Evolutionary conservation across 2,888 invertebrate genomes (phyloP).

Genomic region (Spilarctia lutea): DNA sequence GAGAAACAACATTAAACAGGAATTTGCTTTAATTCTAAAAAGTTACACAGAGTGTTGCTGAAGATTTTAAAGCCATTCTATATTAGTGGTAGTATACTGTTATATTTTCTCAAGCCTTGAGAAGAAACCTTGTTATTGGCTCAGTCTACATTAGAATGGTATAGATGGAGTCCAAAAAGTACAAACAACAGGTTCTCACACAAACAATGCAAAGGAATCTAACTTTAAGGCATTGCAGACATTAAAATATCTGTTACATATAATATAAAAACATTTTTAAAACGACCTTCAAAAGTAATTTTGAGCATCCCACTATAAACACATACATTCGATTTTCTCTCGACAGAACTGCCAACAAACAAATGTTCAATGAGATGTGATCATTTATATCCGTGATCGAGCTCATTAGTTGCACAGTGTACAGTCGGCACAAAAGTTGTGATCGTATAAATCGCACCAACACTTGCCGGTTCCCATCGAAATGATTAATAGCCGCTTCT

Average conservation of each 20-base stretch:
- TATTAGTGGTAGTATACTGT: neutral
- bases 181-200: neutral
- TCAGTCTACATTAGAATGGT: neutral
- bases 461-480: slow-evolving; percentile 75
- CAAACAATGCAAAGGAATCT: neutral
- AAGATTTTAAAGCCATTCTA: no score
- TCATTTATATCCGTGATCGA: slow-evolving; percentile 66
- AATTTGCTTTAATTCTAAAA: no score
- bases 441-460: slow-evolving; percentile 71
- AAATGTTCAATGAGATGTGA: slow-evolving; percentile 24
- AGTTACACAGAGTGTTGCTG: no score
- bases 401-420: slow-evolving; percentile 71
- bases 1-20: no score
- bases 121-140: no score
- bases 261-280: neutral
- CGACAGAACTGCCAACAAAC: slow-evolving; percentile 24
- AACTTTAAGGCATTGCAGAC: neutral
- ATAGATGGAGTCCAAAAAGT: neutral
- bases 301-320: neutral
- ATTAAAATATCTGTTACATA: neutral
- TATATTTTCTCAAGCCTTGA: no score
- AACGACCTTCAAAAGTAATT: neutral
- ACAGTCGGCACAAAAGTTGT: slow-evolving; percentile 72
- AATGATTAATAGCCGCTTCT: slow-evolving; percentile 72
- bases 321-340: neutral